Percentiles rank a stretch among this genome's conserved stretches.
Evolutionary conservation across 1,140 invertebrate species (phyloP).

Genomic region (Trachelipus rathkii): DNA sequence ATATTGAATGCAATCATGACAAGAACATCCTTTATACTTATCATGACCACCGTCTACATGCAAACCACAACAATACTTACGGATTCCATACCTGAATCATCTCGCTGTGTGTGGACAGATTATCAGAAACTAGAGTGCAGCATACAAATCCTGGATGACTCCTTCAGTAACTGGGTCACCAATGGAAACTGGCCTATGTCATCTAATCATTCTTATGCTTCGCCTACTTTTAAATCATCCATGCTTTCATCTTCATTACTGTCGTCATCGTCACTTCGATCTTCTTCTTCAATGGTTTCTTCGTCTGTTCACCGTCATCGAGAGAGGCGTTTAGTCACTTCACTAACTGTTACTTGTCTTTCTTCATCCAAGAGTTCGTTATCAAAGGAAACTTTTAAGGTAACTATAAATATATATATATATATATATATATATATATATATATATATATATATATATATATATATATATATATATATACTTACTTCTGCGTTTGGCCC

Average conservation of each 20-base stretch:
- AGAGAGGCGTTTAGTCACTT: background rate
- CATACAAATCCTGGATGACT: background rate
- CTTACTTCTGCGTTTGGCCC: too few relatives aligned
- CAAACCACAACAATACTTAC: too few relatives aligned
- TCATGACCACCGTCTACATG: too few relatives aligned
- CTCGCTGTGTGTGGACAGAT: background rate
- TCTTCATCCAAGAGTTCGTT: background rate
- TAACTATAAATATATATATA: background rate
- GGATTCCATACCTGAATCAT: background rate
- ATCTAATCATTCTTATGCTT: background rate
- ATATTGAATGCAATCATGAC: too few relatives aligned
- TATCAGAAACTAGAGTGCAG: background rate
- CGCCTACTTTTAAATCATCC: background rate
- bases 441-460: too few relatives aligned
- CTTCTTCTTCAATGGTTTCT: background rate
- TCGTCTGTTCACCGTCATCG: background rate
- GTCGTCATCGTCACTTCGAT: background rate
- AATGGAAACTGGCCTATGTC: background rate
- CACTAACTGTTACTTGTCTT: background rate
- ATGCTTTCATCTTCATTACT: background rate
- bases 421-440: too few relatives aligned
- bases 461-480: too few relatives aligned
- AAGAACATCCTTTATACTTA: too few relatives aligned
- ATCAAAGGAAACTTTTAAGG: background rate
- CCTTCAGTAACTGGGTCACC: background rate